Evolutionary conservation across 2,888 invertebrate genomes (phyloP).

Genomic region (Anticlea derivata): DNA sequence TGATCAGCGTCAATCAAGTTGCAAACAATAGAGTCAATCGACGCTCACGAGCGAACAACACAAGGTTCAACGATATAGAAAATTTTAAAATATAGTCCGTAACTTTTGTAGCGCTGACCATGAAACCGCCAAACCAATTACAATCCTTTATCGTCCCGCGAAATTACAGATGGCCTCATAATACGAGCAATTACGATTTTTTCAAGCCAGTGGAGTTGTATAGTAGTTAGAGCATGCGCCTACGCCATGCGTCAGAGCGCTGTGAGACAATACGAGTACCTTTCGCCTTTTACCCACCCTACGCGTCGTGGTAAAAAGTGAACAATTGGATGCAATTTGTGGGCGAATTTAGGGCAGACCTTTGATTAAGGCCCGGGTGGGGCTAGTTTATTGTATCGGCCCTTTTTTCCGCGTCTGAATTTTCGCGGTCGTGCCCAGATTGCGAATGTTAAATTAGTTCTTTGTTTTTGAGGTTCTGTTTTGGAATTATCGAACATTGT

Average conservation of each 20-base stretch:
- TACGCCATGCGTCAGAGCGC: conserved; percentile 46
- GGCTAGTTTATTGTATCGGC: conserved; percentile 67
- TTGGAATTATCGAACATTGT: conserved; percentile 24
- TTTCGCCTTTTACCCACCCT: conserved; percentile 58
- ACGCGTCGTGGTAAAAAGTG: conserved; percentile 76
- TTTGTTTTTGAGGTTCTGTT: conserved; percentile 47
- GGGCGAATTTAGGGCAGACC: conserved; percentile 77
- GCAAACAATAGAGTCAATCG: conserved; percentile 14
- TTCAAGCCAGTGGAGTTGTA: conserved; percentile 71
- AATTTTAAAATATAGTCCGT: conserved; percentile 18
- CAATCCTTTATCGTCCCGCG: conserved; percentile 42
- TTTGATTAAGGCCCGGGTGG: conserved; percentile 69
- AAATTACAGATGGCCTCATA: conserved; percentile 52
- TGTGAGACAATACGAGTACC: conserved; percentile 62
- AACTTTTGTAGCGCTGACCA: conserved; percentile 4
- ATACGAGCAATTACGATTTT: conserved; percentile 57
- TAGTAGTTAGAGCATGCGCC: conserved; percentile 61
- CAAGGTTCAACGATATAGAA: conserved; percentile 11
- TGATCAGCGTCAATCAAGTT: no score
- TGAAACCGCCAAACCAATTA: conserved; percentile 19
- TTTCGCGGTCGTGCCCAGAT: conserved; percentile 61
- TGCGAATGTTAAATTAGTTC: conserved; percentile 46
- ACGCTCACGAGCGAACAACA: not conserved
- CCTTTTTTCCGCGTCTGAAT: conserved; percentile 66
- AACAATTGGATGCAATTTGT: conserved; percentile 84